These are phyloP conservation scores for Turnix velox DNA, from an alignment of 2,113 vertebrate genomes.

Conservation along the genomic window DNA sequence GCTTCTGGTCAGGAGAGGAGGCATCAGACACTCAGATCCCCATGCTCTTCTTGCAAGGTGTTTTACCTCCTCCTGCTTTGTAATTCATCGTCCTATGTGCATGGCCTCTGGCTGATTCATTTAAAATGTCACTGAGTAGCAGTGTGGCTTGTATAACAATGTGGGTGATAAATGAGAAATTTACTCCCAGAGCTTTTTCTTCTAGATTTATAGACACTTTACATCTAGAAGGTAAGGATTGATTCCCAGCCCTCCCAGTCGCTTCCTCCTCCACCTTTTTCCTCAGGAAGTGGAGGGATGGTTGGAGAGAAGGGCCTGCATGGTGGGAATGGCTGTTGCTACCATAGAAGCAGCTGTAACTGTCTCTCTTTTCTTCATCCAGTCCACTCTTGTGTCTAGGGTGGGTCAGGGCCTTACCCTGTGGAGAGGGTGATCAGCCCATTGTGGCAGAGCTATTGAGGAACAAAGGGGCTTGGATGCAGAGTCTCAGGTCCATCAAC, in stretches of 20 bases:
- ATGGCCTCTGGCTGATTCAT: conserved; percentile 15
- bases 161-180: conserved; percentile 14
- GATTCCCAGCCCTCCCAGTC: fast-evolving
- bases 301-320: fast-evolving
- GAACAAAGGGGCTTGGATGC: neutral
- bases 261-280: neutral
- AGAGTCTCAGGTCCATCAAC: neutral
- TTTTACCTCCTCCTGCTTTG: neutral
- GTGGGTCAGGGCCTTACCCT: too few relatives aligned
- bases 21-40: too few relatives aligned
- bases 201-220: neutral
- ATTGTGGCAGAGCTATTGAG: fast-evolving
- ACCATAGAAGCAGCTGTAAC: neutral
- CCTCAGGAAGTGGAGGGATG: neutral
- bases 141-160: conserved; percentile 15
- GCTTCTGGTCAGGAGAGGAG: neutral
- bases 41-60: neutral
- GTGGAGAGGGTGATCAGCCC: fast-evolving
- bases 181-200: neutral
- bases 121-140: conserved; percentile 27
- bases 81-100: neutral
- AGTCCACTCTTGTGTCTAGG: fast-evolving
- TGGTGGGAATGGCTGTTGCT: neutral
- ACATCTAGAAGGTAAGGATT: neutral
- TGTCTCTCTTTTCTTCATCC: neutral